A percentile compares a stretch with the other conserved stretches of the same genome.
Evolutionary conservation across 2,113 vertebrate species (phyloP).

Genomic region (Upupa epops): DNA sequence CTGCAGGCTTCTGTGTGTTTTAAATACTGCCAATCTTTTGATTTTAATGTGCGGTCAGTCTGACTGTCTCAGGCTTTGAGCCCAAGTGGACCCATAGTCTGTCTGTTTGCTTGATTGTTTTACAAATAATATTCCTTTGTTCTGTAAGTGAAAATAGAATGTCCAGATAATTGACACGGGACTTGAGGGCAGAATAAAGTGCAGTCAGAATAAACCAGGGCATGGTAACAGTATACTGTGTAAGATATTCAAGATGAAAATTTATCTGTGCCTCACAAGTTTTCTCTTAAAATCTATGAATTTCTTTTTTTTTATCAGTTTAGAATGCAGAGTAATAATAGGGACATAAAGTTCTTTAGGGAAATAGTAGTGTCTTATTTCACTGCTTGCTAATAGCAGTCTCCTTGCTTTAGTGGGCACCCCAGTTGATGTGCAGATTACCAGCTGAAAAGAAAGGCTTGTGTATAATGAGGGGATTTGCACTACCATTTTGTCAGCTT

Average conservation of each 20-base stretch:
- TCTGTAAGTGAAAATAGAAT: conserved; percentile 28
- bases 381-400: too few relatives aligned
- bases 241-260: background rate
- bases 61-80: conserved; percentile 14
- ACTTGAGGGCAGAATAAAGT: background rate
- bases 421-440: background rate
- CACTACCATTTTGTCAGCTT: background rate
- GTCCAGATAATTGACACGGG: conserved; percentile 14
- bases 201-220: background rate
- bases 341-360: background rate
- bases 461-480: background rate
- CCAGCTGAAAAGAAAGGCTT: background rate
- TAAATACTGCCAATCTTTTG: background rate
- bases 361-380: background rate
- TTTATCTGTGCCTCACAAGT: background rate
- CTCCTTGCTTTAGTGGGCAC: background rate
- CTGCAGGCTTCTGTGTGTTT: background rate
- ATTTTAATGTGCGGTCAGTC: background rate
- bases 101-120: conserved; percentile 48
- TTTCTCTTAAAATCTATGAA: background rate
- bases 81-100: background rate
- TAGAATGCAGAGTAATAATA: background rate
- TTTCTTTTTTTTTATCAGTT: background rate
- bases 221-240: background rate
- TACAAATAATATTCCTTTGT: conserved; percentile 26